phyloP scores from a whole-genome alignment of 2,888 invertebrate genomes.

The Pheosia gnoma region DNA sequence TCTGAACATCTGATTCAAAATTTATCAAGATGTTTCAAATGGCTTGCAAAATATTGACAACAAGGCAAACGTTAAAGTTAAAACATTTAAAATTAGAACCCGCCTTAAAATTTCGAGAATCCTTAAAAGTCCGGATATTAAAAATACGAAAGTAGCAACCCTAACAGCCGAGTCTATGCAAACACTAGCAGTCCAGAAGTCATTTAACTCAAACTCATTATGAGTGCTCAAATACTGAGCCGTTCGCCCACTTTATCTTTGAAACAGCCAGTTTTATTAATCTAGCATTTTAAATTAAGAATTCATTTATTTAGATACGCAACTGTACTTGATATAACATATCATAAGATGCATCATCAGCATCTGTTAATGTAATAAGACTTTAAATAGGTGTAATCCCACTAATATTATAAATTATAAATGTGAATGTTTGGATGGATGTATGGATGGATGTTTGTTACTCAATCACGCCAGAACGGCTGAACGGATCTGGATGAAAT shows the following conservation, averaged over 20 bases:
- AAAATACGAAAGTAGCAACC: not conserved
- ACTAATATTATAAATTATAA: too few species aligned
- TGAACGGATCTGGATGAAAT: too few species aligned
- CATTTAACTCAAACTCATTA: constrained; percentile 34
- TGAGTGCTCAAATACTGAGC: constrained; percentile 16
- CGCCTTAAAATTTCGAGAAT: not conserved
- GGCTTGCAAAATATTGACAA: not conserved
- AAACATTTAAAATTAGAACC: not conserved
- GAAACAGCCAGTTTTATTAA: not conserved
- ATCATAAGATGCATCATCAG: too few species aligned
- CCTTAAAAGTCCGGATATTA: not conserved
- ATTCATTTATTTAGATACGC: too few species aligned
- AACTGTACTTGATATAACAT: too few species aligned
- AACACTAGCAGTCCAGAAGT: constrained; percentile 26
- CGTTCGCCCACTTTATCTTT: not conserved
- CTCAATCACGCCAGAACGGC: too few species aligned
- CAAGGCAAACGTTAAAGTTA: not conserved
- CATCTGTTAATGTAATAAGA: too few species aligned
- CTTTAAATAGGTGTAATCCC: too few species aligned
- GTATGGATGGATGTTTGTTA: too few species aligned
- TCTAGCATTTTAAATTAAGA: not conserved
- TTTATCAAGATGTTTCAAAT: too few species aligned
- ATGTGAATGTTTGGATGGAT: too few species aligned
- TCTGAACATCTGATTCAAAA: too few species aligned
- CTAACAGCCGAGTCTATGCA: constrained; percentile 16